phyloP scores from a whole-genome alignment of 2,797 vertebrate genomes.

The Adrianichthys oophorus region DNA sequence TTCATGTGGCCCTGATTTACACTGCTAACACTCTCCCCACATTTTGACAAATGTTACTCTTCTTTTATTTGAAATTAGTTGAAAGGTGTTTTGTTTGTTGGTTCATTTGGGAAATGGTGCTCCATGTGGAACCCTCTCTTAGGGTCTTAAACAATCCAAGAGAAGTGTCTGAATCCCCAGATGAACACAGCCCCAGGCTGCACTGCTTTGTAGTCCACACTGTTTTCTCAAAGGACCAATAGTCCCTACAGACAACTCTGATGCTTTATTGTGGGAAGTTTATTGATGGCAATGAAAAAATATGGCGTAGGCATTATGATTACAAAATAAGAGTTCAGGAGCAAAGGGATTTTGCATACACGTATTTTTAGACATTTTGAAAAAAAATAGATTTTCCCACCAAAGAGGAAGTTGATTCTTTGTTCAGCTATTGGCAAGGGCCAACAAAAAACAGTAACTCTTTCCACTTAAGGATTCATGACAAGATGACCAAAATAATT shows the following conservation, averaged over 20 bases:
- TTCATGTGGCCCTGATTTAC: slow-evolving; percentile 24
- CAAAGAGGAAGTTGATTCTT: slow-evolving; percentile 8
- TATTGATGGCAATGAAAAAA: slow-evolving; percentile 55
- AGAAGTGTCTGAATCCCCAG: slow-evolving; percentile 63
- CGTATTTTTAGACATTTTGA: slow-evolving; percentile 11
- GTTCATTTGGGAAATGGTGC: slow-evolving; percentile 42
- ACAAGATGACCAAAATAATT: slow-evolving; percentile 59
- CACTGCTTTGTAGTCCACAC: slow-evolving; percentile 68
- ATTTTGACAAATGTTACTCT: slow-evolving; percentile 19
- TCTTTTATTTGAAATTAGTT: slow-evolving; percentile 37
- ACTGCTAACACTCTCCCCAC: slow-evolving; percentile 10
- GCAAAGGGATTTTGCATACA: slow-evolving; percentile 35
- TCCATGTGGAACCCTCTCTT: slow-evolving; percentile 50
- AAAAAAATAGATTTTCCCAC: slow-evolving; percentile 16
- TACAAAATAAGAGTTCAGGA: slow-evolving; percentile 35
- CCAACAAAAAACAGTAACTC: slow-evolving; percentile 48
- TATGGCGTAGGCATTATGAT: slow-evolving; percentile 52
- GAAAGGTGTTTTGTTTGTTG: slow-evolving; percentile 52
- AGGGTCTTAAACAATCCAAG: slow-evolving; percentile 68
- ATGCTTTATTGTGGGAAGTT: slow-evolving; percentile 62
- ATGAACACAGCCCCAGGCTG: slow-evolving; percentile 64
- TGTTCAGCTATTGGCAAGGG: slow-evolving; percentile 25
- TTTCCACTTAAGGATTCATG: slow-evolving; percentile 55
- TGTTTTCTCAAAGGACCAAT: slow-evolving; percentile 60
- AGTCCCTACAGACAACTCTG: slow-evolving; percentile 61